phyloP scores from a whole-genome alignment of 2,888 invertebrate species.

The Cotesia congregata region DNA sequence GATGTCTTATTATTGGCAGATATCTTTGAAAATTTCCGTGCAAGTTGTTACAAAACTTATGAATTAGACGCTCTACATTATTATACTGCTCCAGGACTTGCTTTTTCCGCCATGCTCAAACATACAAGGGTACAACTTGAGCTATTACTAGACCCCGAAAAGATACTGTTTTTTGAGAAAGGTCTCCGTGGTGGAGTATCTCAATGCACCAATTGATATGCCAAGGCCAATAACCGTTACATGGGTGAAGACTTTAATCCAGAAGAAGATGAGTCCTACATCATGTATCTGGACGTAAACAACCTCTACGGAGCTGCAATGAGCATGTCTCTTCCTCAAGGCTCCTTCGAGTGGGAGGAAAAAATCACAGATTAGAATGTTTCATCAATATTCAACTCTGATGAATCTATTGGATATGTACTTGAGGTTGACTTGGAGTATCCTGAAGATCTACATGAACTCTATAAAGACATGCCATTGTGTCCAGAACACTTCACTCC shows the following conservation, averaged over 20 bases:
- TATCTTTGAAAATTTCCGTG: background rate
- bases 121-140: slow-evolving; percentile 16
- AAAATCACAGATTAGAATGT: slow-evolving; percentile 12
- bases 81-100: too few species aligned
- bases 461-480: slow-evolving; percentile 60
- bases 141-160: slow-evolving; percentile 39
- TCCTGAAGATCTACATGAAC: slow-evolving; percentile 54
- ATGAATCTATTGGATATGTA: slow-evolving; percentile 5
- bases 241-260: slow-evolving; percentile 31
- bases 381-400: slow-evolving; percentile 4
- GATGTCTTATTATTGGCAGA: too few species aligned
- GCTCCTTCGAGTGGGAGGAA: slow-evolving; percentile 56
- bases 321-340: slow-evolving; percentile 53
- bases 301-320: slow-evolving; percentile 64
- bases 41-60: too few species aligned
- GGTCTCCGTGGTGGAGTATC: slow-evolving; percentile 41
- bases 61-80: too few species aligned
- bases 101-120: too few species aligned
- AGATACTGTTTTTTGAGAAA: slow-evolving; percentile 37
- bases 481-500: slow-evolving; percentile 41
- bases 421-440: slow-evolving; percentile 47
- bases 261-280: slow-evolving; percentile 48
- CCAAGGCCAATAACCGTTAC: slow-evolving; percentile 37
- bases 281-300: slow-evolving; percentile 62
- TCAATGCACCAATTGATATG: slow-evolving; percentile 40